Percentiles rank a stretch among this genome's conserved stretches.
Conservation (phyloP, 2,113 vertebrate genomes). For the Tamias sibiricus region DNA sequence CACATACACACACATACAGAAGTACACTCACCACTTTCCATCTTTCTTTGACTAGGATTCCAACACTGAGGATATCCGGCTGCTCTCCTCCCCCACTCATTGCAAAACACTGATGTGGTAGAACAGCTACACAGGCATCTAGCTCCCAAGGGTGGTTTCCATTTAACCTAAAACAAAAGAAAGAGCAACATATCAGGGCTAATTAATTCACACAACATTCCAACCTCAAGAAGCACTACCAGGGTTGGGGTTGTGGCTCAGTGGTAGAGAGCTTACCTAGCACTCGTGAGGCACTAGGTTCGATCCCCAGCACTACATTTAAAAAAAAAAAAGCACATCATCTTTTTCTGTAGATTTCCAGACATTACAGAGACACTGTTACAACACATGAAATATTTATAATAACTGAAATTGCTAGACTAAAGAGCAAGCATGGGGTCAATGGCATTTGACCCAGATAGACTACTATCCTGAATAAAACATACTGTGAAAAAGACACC, state of each 20-base stretch:
- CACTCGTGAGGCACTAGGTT: no score
- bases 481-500: neutral
- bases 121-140: conserved; percentile 87
- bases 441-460: neutral
- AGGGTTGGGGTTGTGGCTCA: no score
- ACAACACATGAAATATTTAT: neutral
- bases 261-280: no score
- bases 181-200: conserved; percentile 65
- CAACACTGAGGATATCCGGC: conserved; percentile 95
- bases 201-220: conserved; percentile 53
- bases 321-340: neutral
- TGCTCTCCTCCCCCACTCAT: conserved; percentile 98
- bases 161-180: conserved; percentile 88
- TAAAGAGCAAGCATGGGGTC: neutral
- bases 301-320: no score
- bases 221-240: conserved; percentile 31
- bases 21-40: conserved; percentile 97
- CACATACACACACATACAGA: neutral
- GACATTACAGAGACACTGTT: neutral
- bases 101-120: conserved; percentile 85
- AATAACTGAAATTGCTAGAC: conserved; percentile 38
- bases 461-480: conserved; percentile 4
- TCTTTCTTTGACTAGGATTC: conserved; percentile 98
- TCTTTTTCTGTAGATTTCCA: conserved; percentile 14
- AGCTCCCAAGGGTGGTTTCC: conserved; percentile 86